Evolutionary conservation across 2,888 invertebrate genomes (phyloP), one percentile per base, ranked within the genome.

Genomic region (Rotaria magnacalcarata): DNA sequence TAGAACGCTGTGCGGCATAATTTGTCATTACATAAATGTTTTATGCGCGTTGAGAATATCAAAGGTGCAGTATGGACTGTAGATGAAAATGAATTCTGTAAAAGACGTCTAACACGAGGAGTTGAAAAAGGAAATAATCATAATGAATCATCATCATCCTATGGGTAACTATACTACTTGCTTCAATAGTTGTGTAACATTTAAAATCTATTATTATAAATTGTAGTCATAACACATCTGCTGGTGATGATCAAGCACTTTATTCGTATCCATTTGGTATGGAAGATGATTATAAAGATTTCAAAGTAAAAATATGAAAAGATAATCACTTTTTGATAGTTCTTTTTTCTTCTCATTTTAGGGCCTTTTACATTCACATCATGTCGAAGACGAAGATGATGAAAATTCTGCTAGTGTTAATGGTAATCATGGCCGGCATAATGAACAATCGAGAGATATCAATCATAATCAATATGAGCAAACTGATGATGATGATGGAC

Each of bases 61-160:
- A 99, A 99, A 93, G 98, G 98, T 90, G 98, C 98, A 88, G 98
- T 98, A 90, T 98, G 98, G 98, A 99, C 98, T 87, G 98, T 99
- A 91, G 98, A 99, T 93, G 98, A 98, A 93, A 94, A 96, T 92
- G 97, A 97, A 93, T 97, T 96, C 94, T 96, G 96, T 94, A 96
- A 96, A 93, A 93, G 97, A 89, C 94, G 97, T 47, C 24, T 47
- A 47, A 43, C 43, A 47, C 80, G 80, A 19, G 80, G 80, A 47
- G 80, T 47, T 47, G 67, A 67, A 41, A 67, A 67, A 67, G 67
- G 67, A 67, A 67, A 41, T 41, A 34, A 34, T 34, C 80, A 43
- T 21, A 75, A 75, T 80, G 80, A 80, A 80, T 47, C 80, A n/a
- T 80, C 80, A 47, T 67, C 67, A 16, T 47, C 80, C 5, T 80